These are phyloP conservation scores for Polypterus bichir DNA, from an alignment of 2,113 vertebrate species.

Conservation along the genomic window DNA sequence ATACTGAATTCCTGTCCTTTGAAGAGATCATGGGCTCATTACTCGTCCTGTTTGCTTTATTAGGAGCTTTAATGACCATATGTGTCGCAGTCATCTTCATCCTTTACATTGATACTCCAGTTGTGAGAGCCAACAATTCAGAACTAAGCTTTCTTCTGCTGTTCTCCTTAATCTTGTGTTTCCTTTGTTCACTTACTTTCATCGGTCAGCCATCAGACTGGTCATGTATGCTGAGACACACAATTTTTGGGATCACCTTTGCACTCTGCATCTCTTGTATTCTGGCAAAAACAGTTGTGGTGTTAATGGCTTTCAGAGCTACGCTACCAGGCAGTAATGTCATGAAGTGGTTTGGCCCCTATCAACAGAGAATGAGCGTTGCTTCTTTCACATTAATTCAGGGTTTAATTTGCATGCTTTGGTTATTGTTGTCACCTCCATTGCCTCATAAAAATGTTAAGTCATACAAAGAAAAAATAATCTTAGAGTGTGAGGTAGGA, in stretches of 20 bases:
- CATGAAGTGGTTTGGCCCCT: conserved; percentile 5
- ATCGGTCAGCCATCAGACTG: conserved; percentile 1
- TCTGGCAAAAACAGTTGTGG: conserved; percentile 5
- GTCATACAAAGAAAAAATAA: neutral
- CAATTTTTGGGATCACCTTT: conserved; percentile 4
- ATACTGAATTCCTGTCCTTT: neutral
- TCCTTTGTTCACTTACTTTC: conserved; percentile 6
- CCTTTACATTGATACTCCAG: neutral
- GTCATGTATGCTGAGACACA: conserved; percentile 4
- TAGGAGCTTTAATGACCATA: neutral
- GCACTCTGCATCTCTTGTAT: conserved; percentile 5
- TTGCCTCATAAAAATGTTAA: conserved; percentile 1
- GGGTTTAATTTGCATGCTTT: neutral
- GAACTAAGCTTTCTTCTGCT: conserved; percentile 2
- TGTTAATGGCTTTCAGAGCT: conserved; percentile 5
- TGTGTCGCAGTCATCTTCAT: neutral
- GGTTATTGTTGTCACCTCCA: neutral
- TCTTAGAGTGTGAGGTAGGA: neutral
- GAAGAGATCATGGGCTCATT: conserved; percentile 2
- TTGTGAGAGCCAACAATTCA: conserved; percentile 4
- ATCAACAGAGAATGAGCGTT: neutral
- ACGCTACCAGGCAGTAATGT: conserved; percentile 1
- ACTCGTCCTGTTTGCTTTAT: neutral
- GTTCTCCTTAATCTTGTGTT: neutral
- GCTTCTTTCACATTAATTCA: neutral